A percentile compares a stretch with the other conserved stretches of the same genome.
These are phyloP conservation scores for Eristalinus sepulchralis DNA, from an alignment of 2,888 invertebrate genomes.

Conservation along the genomic window DNA sequence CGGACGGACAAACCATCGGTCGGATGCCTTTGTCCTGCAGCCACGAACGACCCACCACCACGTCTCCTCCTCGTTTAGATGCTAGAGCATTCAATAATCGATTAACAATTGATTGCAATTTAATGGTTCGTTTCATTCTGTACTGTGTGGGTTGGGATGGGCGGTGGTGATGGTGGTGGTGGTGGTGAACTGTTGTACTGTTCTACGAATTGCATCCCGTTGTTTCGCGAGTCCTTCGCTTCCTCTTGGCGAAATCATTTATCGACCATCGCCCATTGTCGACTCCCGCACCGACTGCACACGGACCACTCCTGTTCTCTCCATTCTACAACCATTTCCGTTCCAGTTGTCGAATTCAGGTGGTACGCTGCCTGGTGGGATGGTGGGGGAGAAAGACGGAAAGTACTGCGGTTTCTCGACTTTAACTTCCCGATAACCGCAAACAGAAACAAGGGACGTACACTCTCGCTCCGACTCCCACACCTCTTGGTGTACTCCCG, in stretches of 20 bases:
- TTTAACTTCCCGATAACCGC: slow-evolving; percentile 62
- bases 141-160: slow-evolving; percentile 19
- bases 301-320: not conserved
- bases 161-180: not conserved
- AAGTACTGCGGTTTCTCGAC: slow-evolving; percentile 57
- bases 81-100: slow-evolving; percentile 62
- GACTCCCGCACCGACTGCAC: not conserved
- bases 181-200: not conserved
- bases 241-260: slow-evolving; percentile 51
- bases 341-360: slow-evolving; percentile 65
- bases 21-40: slow-evolving; percentile 34
- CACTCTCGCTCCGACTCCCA: not conserved
- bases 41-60: not conserved
- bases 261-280: slow-evolving; percentile 26
- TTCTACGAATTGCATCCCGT: slow-evolving; percentile 57
- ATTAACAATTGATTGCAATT: slow-evolving; percentile 72
- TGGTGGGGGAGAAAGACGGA: not conserved
- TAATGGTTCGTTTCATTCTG: slow-evolving; percentile 69
- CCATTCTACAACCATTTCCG: slow-evolving; percentile 25
- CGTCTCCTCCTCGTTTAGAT: not conserved
- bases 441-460: slow-evolving; percentile 60
- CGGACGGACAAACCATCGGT: not conserved
- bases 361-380: slow-evolving; percentile 6
- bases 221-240: slow-evolving; percentile 53
- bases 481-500: not conserved